Evolutionary conservation across 2,888 invertebrate species (phyloP).

Genomic region (Alitta virens): DNA sequence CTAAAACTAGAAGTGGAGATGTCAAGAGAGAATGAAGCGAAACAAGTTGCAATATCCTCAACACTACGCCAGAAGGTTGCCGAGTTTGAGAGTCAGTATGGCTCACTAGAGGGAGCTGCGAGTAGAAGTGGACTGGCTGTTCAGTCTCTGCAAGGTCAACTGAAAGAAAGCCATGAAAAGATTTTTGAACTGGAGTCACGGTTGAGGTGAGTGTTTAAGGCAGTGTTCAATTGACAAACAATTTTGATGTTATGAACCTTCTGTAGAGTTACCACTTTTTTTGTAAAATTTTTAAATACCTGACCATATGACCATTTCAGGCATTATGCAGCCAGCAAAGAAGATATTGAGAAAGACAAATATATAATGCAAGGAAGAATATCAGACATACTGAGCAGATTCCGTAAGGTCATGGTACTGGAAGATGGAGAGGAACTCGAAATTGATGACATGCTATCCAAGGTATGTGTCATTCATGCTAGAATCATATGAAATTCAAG

Average conservation of each 20-base stretch:
- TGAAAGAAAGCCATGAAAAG: conserved; percentile 43
- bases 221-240: too few species aligned
- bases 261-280: too few species aligned
- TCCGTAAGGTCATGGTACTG: too few species aligned
- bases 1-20: conserved; percentile 43
- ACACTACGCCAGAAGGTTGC: conserved; percentile 41
- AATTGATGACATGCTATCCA: too few species aligned
- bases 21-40: conserved; percentile 43
- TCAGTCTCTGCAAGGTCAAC: conserved; percentile 48
- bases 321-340: background rate
- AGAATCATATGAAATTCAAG: too few species aligned
- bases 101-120: conserved; percentile 42
- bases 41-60: conserved; percentile 38
- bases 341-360: background rate
- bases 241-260: too few species aligned
- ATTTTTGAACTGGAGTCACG: conserved; percentile 52
- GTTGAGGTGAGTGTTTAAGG: conserved; percentile 37
- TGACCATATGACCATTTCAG: background rate
- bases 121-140: conserved; percentile 50
- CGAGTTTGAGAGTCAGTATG: conserved; percentile 45
- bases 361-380: too few species aligned
- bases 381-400: too few species aligned
- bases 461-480: too few species aligned
- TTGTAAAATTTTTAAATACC: too few species aligned
- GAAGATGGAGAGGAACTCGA: too few species aligned